Evolutionary conservation across 2,888 invertebrate species (phyloP).

Genomic region (Venusia cambrica): DNA sequence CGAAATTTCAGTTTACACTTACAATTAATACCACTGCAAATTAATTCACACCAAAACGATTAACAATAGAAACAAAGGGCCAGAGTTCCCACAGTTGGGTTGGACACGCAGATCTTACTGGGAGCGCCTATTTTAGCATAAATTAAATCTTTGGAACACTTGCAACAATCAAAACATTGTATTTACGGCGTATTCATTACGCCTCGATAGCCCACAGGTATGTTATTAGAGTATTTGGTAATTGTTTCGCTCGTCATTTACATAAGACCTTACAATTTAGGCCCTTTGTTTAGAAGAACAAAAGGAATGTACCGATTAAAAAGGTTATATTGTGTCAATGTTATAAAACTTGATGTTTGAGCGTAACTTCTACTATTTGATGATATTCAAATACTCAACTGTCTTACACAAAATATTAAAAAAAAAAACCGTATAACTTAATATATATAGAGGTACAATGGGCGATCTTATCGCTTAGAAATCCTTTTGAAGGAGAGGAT

Average conservation of each 20-base stretch:
- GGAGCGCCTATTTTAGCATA: constrained; percentile 49
- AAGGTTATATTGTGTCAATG: constrained; percentile 6
- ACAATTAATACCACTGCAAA: constrained; percentile 23
- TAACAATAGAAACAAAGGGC: constrained; percentile 40
- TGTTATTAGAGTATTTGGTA: constrained; percentile 49
- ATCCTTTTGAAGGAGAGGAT: too few species aligned
- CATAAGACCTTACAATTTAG: constrained; percentile 37
- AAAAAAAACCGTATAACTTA: too few species aligned
- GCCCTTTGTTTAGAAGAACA: constrained; percentile 26
- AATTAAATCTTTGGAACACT: constrained; percentile 47
- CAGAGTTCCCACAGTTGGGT: constrained; percentile 39
- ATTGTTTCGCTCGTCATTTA: constrained; percentile 45
- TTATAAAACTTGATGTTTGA: neutral
- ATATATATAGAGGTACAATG: too few species aligned
- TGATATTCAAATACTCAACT: too few species aligned
- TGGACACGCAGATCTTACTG: constrained; percentile 44
- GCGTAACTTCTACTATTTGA: too few species aligned
- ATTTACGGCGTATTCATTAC: constrained; percentile 46
- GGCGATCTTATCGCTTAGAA: too few species aligned
- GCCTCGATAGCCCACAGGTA: constrained; percentile 52
- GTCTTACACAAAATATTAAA: too few species aligned
- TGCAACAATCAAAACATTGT: constrained; percentile 65
- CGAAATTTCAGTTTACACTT: constrained; percentile 19
- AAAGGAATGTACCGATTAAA: constrained; percentile 10
- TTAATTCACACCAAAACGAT: constrained; percentile 26